Evolutionary conservation across 2,797 vertebrate species (phyloP).

Genomic region (Anniella stebbinsi): DNA sequence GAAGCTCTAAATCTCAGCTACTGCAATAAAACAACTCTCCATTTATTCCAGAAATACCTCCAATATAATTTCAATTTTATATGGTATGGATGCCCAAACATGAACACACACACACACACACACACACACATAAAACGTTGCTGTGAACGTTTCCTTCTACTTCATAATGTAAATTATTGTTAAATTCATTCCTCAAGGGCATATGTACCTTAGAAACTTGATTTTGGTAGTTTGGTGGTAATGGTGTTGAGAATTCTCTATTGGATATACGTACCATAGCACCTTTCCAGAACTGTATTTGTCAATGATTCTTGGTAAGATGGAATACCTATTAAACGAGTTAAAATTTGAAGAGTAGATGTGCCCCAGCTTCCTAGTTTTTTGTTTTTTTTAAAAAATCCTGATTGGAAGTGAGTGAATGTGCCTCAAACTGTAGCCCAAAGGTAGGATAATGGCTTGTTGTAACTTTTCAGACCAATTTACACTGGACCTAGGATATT

Average conservation of each 20-base stretch:
- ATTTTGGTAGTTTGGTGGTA: not conserved
- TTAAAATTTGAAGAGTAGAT: not conserved
- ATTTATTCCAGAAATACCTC: not conserved
- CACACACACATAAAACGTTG: too few species aligned
- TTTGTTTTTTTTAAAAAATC: not conserved
- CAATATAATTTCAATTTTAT: not conserved
- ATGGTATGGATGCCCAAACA: not conserved
- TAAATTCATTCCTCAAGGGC: not conserved
- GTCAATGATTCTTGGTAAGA: not conserved
- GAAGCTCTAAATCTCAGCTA: not conserved
- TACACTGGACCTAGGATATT: not conserved
- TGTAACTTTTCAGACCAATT: not conserved
- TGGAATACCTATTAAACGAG: not conserved
- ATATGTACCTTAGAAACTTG: not conserved
- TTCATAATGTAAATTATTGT: not conserved
- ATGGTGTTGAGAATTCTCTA: not conserved
- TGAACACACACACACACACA: not conserved
- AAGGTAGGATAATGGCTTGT: not conserved
- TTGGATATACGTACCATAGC: not conserved
- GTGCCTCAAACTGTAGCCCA: not conserved
- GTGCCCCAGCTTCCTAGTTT: not conserved
- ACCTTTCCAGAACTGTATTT: not conserved
- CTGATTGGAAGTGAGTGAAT: not conserved
- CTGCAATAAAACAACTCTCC: not conserved
- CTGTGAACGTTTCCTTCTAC: not conserved